These are phyloP conservation scores for Aleiodes leptofemur DNA, from an alignment of 2,888 invertebrate species.

Conservation along the genomic window DNA sequence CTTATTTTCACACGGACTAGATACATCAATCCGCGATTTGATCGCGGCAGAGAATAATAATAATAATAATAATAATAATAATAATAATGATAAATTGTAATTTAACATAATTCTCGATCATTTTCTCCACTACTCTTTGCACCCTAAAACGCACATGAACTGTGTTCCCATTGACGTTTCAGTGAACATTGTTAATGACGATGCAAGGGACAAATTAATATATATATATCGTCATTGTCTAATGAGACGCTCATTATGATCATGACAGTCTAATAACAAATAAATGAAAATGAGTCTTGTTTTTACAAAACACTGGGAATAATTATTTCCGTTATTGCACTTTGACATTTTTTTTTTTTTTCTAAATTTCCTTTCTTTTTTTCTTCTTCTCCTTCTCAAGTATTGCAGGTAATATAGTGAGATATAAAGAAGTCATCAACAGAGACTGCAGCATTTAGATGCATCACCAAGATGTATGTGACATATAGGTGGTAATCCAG, in stretches of 20 bases:
- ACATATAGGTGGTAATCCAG: slow-evolving; percentile 77
- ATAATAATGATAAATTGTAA: neutral
- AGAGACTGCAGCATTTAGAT: slow-evolving; percentile 79
- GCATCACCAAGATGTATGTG: slow-evolving; percentile 78
- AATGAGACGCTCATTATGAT: neutral
- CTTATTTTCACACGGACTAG: slow-evolving; percentile 70
- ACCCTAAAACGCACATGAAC: neutral
- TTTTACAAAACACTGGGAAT: neutral
- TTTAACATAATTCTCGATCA: neutral
- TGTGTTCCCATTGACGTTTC: slow-evolving; percentile 3
- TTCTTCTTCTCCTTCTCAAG: too few species aligned
- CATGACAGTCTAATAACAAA: neutral
- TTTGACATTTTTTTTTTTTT: neutral
- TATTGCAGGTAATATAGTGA: neutral
- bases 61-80: neutral
- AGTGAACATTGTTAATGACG: neutral
- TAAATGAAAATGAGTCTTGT: neutral
- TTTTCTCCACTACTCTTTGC: slow-evolving; percentile 12
- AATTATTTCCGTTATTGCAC: slow-evolving; percentile 38
- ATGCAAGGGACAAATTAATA: neutral
- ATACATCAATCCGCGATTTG: slow-evolving; percentile 52
- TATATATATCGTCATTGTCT: slow-evolving; percentile 10
- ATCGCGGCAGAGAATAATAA: slow-evolving; percentile 27
- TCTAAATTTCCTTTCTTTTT: too few species aligned
- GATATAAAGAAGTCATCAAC: slow-evolving; percentile 71